These are phyloP conservation scores for Taurulus bubalis DNA, from an alignment of 2,113 vertebrate genomes.

Conservation along the genomic window DNA sequence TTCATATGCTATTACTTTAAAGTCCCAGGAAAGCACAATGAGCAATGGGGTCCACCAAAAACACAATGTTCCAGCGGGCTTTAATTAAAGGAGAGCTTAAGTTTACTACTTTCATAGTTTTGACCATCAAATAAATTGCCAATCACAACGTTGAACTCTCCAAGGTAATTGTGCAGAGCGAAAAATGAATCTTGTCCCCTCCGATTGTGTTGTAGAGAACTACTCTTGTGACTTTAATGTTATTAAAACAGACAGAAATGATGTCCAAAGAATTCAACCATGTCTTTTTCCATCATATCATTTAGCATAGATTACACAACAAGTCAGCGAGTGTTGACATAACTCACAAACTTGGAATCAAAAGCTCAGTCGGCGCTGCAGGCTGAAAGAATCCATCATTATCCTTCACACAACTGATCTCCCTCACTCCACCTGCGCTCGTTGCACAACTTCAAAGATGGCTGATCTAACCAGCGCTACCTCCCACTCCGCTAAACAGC, in stretches of 20 bases:
- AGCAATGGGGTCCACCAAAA: not conserved
- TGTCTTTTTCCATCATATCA: not conserved
- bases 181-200: not conserved
- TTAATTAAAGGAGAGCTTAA: not conserved
- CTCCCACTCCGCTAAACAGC: constrained; percentile 68
- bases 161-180: not conserved
- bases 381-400: not conserved
- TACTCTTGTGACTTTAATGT: not conserved
- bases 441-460: constrained; percentile 69
- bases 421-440: constrained; percentile 23
- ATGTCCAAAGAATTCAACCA: not conserved
- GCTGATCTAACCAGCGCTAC: constrained; percentile 62
- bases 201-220: not conserved
- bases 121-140: not conserved
- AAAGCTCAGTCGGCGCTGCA: not conserved
- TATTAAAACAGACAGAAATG: not conserved
- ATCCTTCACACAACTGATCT: constrained; percentile 2
- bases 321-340: not conserved
- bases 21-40: not conserved
- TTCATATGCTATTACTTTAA: not conserved
- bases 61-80: not conserved
- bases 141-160: not conserved
- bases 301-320: not conserved
- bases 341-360: not conserved
- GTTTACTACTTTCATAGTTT: not conserved